These are phyloP conservation scores for Etheostoma spectabile DNA, from an alignment of 2,113 vertebrate species.

Conservation along the genomic window DNA sequence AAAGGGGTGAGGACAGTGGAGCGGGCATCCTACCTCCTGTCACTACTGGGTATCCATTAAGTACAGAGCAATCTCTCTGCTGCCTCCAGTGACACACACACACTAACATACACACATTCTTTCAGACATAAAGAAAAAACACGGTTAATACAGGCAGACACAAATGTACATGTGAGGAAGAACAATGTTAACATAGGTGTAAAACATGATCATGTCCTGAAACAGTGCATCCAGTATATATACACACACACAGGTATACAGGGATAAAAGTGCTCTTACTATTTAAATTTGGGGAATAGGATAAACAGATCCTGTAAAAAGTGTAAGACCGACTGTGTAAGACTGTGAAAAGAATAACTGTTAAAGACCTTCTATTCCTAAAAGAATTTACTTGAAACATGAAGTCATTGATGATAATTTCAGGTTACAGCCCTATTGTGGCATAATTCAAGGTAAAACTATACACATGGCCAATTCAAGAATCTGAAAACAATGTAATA, in stretches of 20 bases:
- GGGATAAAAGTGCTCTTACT: background rate
- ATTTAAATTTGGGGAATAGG: background rate
- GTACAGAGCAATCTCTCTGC: conserved; percentile 13
- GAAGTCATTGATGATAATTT: background rate
- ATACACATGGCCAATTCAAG: background rate
- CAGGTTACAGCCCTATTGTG: background rate
- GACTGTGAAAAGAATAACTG: background rate
- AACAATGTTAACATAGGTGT: background rate
- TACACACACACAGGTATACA: too few species aligned
- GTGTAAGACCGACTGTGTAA: background rate
- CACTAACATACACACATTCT: background rate
- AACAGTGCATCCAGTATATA: background rate
- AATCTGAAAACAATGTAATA: background rate
- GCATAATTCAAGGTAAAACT: background rate
- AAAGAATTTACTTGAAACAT: background rate
- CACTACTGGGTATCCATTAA: conserved; percentile 46
- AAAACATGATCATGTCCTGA: background rate
- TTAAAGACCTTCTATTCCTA: background rate
- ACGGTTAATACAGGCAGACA: background rate
- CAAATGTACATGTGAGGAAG: background rate
- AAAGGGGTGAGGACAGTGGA: conserved; percentile 40
- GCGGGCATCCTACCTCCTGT: conserved; percentile 44
- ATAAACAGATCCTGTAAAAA: background rate
- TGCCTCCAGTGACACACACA: conserved; percentile 29
- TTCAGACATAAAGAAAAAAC: conserved; percentile 14